Evolutionary conservation across 2,113 vertebrate genomes (phyloP), one percentile per base, ranked within the genome.

Genomic region (Sciurus niger): DNA sequence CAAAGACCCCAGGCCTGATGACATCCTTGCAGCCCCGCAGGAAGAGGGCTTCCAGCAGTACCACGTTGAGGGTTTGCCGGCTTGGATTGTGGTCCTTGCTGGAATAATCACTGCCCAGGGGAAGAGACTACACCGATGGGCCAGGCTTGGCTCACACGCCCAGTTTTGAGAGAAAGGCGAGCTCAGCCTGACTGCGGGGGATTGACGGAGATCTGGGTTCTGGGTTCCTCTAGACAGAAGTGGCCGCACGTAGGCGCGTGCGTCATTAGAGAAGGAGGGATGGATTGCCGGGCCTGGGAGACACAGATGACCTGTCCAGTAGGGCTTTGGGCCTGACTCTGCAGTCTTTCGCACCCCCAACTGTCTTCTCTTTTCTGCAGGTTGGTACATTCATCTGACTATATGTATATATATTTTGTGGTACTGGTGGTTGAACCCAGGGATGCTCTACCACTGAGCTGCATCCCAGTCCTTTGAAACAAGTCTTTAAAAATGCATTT

Each of bases 1-100:
- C 4, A 6, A 84, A 28, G 55, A 32, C 18, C 0, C 0, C 12
- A 63, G 28, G 18, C n/a, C 72, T n/a, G 1, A 22, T 20, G 30
- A 20, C 37, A 65, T 55, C 17, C 22, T 60, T 14, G 34, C 0
- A 67, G 30, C 14, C 12, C 2, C 13, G 37, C 0, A 10, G 87
- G 68, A 51, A 70, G 63, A 60, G 24, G 34, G 22, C 5, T 89
- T 95, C 68, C 53, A 40, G 46, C 18, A 34, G 46, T 24, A 16
- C 53, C 60, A 67, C 43, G n/a, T 34, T 12, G 25, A 51, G 73
- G 43, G 37, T 10, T n/a, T 14, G 1, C 40, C 16, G 14, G 46
- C 46, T 43, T n/a, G 37, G 60, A 18, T 43, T 30, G 2, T 22
- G 82, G n/a, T 37, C 68, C 2, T 0, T 17, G 37, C 11, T 34